Conservation (phyloP, 2,113 vertebrate species). For the Actenoides hombroni region DNA sequence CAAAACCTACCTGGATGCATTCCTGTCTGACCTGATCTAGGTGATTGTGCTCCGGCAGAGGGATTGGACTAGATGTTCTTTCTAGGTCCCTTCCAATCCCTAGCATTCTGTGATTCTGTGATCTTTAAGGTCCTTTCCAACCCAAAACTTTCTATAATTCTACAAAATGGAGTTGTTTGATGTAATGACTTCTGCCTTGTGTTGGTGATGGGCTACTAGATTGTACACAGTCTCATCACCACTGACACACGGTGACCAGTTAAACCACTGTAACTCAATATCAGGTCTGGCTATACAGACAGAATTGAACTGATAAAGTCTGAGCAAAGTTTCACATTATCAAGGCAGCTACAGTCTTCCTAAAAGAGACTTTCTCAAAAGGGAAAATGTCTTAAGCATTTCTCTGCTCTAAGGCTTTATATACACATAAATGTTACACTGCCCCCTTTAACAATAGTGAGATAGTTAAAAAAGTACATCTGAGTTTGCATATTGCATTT, state of each 20-base stretch:
- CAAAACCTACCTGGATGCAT: too few relatives aligned
- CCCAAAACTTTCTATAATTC: not conserved
- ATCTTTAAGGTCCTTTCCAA: not conserved
- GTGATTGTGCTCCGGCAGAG: too few relatives aligned
- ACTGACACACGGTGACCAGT: not conserved
- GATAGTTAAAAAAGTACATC: not conserved
- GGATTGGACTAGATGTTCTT: too few relatives aligned
- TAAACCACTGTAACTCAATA: slow-evolving; percentile 26
- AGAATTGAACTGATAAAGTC: not conserved
- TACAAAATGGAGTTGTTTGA: not conserved
- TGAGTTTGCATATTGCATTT: not conserved
- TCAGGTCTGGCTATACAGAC: slow-evolving; percentile 24
- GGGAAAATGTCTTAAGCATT: not conserved
- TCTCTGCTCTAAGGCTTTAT: not conserved
- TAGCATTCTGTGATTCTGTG: not conserved
- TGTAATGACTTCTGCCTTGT: slow-evolving; percentile 7
- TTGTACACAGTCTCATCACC: not conserved
- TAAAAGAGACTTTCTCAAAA: not conserved
- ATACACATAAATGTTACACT: not conserved
- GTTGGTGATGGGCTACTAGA: not conserved
- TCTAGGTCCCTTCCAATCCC: too few relatives aligned
- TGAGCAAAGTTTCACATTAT: not conserved
- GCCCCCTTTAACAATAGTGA: not conserved
- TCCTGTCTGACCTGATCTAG: too few relatives aligned
- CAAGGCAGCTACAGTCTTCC: not conserved